Evolutionary conservation across 2,113 vertebrate genomes (phyloP).

Genomic region (Brachyhypopomus occidentalis): DNA sequence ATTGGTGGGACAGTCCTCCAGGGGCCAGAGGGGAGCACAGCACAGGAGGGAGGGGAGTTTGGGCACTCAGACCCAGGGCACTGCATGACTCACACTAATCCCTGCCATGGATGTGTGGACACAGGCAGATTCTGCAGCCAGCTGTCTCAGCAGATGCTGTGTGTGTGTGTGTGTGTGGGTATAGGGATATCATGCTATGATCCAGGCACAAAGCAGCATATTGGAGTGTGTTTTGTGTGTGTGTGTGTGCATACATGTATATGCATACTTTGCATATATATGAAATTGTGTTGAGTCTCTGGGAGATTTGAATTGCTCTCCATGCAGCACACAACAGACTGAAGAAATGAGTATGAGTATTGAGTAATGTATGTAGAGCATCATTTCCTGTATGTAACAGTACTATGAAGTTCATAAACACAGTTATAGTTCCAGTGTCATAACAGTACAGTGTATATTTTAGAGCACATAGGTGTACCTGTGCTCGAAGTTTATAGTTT

Average conservation of each 20-base stretch:
- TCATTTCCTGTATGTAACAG: not conserved
- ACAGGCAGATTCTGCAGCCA: slow-evolving; percentile 48
- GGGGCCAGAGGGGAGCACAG: slow-evolving; percentile 20
- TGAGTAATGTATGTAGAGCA: not conserved
- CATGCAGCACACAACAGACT: not conserved
- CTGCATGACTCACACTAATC: slow-evolving; percentile 49
- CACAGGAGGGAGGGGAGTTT: slow-evolving; percentile 16
- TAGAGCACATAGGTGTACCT: no score
- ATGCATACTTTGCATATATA: slow-evolving; percentile 13
- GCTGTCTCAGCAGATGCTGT: slow-evolving; percentile 55
- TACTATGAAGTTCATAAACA: not conserved
- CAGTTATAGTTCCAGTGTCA: not conserved
- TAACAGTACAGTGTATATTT: no score
- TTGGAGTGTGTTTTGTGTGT: not conserved
- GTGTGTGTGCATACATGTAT: slow-evolving; percentile 20
- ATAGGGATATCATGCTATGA: not conserved
- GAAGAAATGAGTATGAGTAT: not conserved
- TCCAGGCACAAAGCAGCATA: not conserved
- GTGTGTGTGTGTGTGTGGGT: not conserved
- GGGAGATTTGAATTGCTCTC: not conserved
- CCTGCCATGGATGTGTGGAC: slow-evolving; percentile 46
- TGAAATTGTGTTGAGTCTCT: not conserved
- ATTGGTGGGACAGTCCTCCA: slow-evolving; percentile 12
- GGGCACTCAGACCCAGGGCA: slow-evolving; percentile 13
- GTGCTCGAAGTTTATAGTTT: no score